Conservation (phyloP, 2,113 vertebrate genomes). For the Syngnathus floridae region DNA sequence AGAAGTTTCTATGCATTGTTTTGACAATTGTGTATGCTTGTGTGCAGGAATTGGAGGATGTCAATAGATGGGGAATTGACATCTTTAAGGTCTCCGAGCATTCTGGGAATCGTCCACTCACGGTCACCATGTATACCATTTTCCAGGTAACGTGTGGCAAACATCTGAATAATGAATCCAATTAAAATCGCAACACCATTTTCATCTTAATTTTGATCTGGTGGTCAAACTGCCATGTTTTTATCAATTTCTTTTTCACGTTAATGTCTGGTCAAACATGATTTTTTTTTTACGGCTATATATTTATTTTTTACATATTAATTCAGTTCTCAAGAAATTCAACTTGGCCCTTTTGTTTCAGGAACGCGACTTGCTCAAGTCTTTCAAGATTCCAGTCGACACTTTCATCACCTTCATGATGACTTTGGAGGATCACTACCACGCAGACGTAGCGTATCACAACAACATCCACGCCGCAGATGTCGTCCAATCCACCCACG, state of each 20-base stretch:
- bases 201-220: no score
- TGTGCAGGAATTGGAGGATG: slow-evolving; percentile 81
- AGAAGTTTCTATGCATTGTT: background rate
- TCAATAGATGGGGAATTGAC: slow-evolving; percentile 85
- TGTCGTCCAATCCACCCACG: slow-evolving; percentile 85
- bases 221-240: no score
- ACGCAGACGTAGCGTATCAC: slow-evolving; percentile 82
- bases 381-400: slow-evolving; percentile 82
- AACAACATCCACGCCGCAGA: slow-evolving; percentile 90
- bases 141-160: slow-evolving; percentile 78
- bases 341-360: slow-evolving; percentile 35
- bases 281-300: no score
- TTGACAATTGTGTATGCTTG: background rate
- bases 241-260: no score
- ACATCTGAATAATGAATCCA: background rate
- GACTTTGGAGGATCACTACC: slow-evolving; percentile 89
- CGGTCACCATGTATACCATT: slow-evolving; percentile 84
- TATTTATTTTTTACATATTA: no score
- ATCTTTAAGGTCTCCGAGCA: slow-evolving; percentile 83
- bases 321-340: background rate
- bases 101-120: slow-evolving; percentile 82
- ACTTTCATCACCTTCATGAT: slow-evolving; percentile 85
- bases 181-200: background rate
- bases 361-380: slow-evolving; percentile 89
- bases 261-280: no score